Percentiles rank a stretch among this genome's conserved stretches.
These are phyloP conservation scores for Tringa solitaria DNA, from an alignment of 2,113 vertebrate species.

Conservation along the genomic window DNA sequence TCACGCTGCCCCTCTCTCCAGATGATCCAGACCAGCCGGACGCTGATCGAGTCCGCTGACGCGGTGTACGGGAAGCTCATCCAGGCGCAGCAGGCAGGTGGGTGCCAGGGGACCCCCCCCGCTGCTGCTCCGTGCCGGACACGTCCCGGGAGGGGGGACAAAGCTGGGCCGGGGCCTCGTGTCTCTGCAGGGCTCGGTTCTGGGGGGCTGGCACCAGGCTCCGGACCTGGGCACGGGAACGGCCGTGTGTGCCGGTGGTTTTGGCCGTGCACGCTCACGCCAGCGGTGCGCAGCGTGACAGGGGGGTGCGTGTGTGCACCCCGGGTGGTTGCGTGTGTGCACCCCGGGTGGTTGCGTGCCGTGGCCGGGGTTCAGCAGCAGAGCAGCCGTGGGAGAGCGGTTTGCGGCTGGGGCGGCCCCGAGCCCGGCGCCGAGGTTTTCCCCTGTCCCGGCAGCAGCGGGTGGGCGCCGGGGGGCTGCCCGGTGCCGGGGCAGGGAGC, in stretches of 20 bases:
- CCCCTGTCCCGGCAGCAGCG: fast-evolving
- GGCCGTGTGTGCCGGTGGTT: fast-evolving
- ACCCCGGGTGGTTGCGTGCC: fast-evolving
- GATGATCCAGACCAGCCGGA: conserved; percentile 93
- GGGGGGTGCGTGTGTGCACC: background rate
- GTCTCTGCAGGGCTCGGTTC: background rate
- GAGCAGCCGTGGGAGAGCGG: no score
- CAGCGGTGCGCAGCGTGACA: fast-evolving
- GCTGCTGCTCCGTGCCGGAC: fast-evolving
- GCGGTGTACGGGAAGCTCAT: conserved; percentile 85
- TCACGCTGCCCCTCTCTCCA: conserved; percentile 20
- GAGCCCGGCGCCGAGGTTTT: background rate
- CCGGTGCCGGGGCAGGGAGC: background rate
- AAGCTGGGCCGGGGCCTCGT: background rate
- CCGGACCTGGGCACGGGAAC: fast-evolving
- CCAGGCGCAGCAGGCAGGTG: conserved; percentile 88
- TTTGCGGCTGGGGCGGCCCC: background rate
- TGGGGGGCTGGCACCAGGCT: background rate
- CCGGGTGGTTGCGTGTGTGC: fast-evolving
- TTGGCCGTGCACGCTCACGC: fast-evolving
- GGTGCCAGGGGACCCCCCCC: fast-evolving
- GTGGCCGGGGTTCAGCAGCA: background rate
- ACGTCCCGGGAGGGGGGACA: background rate
- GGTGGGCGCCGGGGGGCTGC: fast-evolving
- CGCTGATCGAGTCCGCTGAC: conserved; percentile 88